Percentiles rank a stretch among this genome's conserved stretches.
Conservation (phyloP, 1,140 invertebrate genomes). For the Littorina saxatilis region DNA sequence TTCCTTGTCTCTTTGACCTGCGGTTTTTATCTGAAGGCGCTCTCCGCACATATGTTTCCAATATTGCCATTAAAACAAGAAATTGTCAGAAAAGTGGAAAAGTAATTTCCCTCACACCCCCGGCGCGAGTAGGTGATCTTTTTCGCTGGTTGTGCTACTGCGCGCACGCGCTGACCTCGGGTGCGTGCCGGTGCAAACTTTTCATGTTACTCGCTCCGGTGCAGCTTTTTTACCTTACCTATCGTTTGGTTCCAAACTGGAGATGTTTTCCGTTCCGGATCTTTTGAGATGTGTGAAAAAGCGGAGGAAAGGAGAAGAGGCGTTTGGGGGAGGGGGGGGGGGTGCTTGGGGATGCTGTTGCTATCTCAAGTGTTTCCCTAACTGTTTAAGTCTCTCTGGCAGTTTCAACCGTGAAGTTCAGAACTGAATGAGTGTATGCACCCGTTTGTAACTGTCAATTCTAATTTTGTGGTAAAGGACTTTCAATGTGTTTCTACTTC, state of each 20-base stretch:
- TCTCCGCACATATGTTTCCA: slow-evolving; percentile 32
- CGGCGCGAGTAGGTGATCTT: slow-evolving; percentile 27
- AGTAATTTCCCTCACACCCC: slow-evolving; percentile 42
- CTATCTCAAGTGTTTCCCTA: background rate
- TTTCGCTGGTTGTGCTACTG: slow-evolving; percentile 13
- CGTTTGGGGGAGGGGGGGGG: too few species aligned
- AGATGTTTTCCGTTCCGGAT: slow-evolving; percentile 25
- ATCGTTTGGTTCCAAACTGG: slow-evolving; percentile 7
- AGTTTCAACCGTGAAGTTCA: background rate
- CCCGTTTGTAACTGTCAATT: slow-evolving; percentile 8
- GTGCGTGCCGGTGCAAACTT: slow-evolving; percentile 33
- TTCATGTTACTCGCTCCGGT: slow-evolving; percentile 26
- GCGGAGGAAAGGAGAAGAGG: too few species aligned
- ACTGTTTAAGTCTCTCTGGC: background rate
- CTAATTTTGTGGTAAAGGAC: background rate
- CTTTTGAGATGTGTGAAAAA: background rate
- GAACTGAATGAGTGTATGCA: background rate
- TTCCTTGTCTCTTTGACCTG: slow-evolving; percentile 11
- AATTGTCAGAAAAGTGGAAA: slow-evolving; percentile 45
- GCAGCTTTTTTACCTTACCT: background rate
- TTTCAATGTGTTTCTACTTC: background rate
- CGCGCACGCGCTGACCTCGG: slow-evolving; percentile 27
- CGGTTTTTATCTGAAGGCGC: slow-evolving; percentile 14
- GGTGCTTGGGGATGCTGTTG: background rate
- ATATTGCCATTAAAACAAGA: slow-evolving; percentile 44